A percentile compares a stretch with the other conserved stretches of the same genome.
phyloP scores from a whole-genome alignment of 1,140 invertebrate genomes.

The Sesamia nonagrioides region DNA sequence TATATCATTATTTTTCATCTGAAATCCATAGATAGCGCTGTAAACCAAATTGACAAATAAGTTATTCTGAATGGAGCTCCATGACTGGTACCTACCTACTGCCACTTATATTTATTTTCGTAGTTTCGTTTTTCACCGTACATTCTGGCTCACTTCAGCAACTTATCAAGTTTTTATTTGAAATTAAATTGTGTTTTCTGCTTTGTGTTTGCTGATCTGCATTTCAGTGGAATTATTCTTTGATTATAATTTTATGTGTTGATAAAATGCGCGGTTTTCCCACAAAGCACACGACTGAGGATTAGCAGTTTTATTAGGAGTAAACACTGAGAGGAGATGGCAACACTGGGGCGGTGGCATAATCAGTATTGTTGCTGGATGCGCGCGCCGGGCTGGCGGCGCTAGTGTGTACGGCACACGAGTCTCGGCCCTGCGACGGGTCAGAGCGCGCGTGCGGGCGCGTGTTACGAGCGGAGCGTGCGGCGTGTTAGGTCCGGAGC shows the following conservation, averaged over 20 bases:
- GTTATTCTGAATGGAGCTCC: too few species aligned
- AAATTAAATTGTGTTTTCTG: too few species aligned
- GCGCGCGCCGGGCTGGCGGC: conserved; percentile 76
- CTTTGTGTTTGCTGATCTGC: too few species aligned
- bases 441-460: conserved; percentile 71
- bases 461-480: conserved; percentile 54
- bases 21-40: too few species aligned
- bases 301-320: conserved; percentile 42
- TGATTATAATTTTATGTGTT: too few species aligned
- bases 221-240: background rate
- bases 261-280: background rate
- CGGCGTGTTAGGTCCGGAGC: conserved; percentile 52
- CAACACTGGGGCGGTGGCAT: conserved; percentile 56
- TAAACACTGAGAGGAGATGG: conserved; percentile 52
- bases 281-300: background rate
- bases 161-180: too few species aligned
- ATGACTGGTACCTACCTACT: too few species aligned
- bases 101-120: too few species aligned
- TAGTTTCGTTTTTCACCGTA: too few species aligned
- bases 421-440: conserved; percentile 74
- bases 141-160: too few species aligned
- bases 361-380: conserved; percentile 50
- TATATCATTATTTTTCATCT: too few species aligned
- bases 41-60: too few species aligned
- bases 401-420: conserved; percentile 70